These are phyloP conservation scores for Girardinus metallicus DNA, from an alignment of 2,797 vertebrate genomes.

Conservation along the genomic window DNA sequence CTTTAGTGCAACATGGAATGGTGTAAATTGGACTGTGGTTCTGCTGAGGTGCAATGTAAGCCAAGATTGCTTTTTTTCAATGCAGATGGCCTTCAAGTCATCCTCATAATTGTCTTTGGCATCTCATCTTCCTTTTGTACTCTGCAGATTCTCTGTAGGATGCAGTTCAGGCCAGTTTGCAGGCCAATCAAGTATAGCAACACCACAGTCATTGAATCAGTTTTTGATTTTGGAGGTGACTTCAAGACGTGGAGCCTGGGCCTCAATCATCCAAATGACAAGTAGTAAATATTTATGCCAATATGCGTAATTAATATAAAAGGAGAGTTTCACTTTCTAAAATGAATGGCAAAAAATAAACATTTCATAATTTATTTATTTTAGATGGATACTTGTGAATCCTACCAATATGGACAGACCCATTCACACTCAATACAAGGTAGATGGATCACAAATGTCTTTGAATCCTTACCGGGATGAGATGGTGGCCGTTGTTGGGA, in stretches of 20 bases:
- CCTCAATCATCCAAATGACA: no score
- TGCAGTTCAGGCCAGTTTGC: no score
- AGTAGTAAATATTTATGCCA: no score
- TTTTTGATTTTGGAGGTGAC: no score
- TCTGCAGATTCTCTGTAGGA: not conserved
- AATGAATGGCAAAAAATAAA: not conserved
- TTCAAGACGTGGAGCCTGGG: no score
- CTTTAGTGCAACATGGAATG: not conserved
- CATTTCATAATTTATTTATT: not conserved
- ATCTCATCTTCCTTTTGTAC: not conserved
- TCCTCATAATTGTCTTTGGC: not conserved
- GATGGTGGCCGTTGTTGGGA: not conserved
- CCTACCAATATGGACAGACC: not conserved
- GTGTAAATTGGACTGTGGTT: not conserved
- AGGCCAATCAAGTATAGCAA: no score
- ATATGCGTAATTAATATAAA: no score
- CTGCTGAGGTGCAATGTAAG: not conserved
- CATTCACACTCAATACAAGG: not conserved
- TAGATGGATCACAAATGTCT: not conserved
- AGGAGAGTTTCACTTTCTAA: not conserved
- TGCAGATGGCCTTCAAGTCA: not conserved
- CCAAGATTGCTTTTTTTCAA: not conserved
- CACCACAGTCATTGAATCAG: no score
- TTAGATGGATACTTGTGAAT: not conserved
- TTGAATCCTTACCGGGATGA: not conserved